These are phyloP conservation scores for Epirrhoe alternata DNA, from an alignment of 2,888 invertebrate genomes.

Conservation along the genomic window DNA sequence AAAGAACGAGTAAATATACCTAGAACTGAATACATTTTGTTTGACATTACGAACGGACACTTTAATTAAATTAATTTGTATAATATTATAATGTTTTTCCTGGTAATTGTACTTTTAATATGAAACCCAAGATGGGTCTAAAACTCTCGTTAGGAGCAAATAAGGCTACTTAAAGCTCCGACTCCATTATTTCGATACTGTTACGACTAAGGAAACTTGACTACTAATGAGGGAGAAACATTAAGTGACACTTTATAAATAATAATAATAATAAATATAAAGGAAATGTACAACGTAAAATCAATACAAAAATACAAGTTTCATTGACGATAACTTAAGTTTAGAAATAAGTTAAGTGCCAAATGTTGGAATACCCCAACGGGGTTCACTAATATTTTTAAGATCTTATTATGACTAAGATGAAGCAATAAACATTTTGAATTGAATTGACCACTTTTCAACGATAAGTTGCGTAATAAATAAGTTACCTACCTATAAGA, in stretches of 20 bases:
- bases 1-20: too few species aligned
- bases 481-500: not conserved
- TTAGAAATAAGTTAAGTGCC: too few species aligned
- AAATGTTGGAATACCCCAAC: too few species aligned
- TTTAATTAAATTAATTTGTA: too few species aligned
- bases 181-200: slow-evolving; percentile 1
- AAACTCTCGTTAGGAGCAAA: not conserved
- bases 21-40: too few species aligned
- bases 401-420: too few species aligned
- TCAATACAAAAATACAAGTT: not conserved
- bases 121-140: not conserved
- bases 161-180: not conserved
- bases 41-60: too few species aligned
- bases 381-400: too few species aligned
- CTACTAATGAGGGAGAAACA: not conserved
- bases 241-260: not conserved
- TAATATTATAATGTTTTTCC: too few species aligned
- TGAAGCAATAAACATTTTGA: too few species aligned
- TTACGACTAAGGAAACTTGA: slow-evolving; percentile 4
- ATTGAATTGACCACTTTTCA: not conserved
- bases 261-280: too few species aligned
- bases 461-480: not conserved
- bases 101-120: not conserved
- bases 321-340: too few species aligned
- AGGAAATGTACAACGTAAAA: not conserved